Evolutionary conservation across 1,140 invertebrate genomes (phyloP).

Genomic region (Rhagoletis pomonella): DNA sequence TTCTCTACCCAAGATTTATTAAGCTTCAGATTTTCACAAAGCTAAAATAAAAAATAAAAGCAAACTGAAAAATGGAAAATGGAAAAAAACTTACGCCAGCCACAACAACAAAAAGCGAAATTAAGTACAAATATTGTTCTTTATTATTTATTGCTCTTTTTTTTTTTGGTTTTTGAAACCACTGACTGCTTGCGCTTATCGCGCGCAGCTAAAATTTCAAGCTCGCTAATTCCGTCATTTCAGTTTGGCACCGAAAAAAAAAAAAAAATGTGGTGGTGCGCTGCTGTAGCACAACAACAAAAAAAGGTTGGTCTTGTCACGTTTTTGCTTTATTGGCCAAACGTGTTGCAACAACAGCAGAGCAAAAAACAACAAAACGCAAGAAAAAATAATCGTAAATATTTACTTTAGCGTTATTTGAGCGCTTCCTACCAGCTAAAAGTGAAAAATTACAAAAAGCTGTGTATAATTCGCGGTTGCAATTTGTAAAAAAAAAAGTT

Average conservation of each 20-base stretch:
- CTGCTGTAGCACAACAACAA: constrained; percentile 16
- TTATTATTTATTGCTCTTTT: background rate
- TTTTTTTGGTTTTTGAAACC: background rate
- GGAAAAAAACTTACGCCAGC: no score
- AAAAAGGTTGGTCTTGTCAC: constrained; percentile 50
- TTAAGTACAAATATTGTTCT: background rate
- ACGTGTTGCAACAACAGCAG: constrained; percentile 27
- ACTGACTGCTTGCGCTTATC: background rate
- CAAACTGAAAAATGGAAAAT: background rate
- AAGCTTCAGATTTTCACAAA: background rate
- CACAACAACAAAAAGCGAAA: background rate
- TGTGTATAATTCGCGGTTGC: background rate
- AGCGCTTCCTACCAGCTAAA: constrained; percentile 41
- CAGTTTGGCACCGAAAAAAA: background rate
- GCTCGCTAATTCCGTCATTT: constrained; percentile 14
- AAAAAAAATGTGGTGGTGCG: no score
- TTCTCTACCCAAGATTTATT: background rate
- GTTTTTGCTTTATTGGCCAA: constrained; percentile 49
- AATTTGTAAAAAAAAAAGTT: background rate
- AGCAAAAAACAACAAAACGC: background rate
- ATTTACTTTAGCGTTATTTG: constrained; percentile 40
- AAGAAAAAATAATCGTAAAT: background rate
- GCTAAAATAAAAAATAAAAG: background rate
- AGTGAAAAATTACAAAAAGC: constrained; percentile 27
- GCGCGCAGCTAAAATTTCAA: constrained; percentile 1